phyloP scores from a whole-genome alignment of 2,113 vertebrate genomes.

The Edolisoma coerulescens region DNA sequence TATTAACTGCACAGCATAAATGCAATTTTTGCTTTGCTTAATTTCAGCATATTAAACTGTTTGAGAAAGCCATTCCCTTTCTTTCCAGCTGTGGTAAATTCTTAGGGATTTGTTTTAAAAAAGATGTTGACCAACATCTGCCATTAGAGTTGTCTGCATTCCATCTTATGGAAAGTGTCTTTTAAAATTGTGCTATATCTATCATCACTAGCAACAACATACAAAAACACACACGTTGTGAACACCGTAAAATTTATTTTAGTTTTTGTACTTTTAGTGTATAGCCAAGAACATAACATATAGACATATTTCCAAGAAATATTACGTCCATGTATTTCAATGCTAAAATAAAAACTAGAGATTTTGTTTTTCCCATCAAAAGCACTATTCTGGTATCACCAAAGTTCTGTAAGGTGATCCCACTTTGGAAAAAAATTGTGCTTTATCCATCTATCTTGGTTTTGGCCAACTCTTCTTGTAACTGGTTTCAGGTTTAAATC shows the following conservation, averaged over 20 bases:
- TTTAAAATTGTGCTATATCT: neutral
- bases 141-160: neutral
- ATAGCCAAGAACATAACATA: neutral
- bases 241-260: neutral
- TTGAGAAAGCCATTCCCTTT: neutral
- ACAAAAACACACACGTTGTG: neutral
- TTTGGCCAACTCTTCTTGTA: neutral
- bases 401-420: neutral
- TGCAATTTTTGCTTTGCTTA: neutral
- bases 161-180: neutral
- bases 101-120: neutral
- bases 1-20: neutral
- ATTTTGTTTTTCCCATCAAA: neutral
- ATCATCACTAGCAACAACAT: neutral
- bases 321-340: neutral
- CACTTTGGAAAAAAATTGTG: neutral
- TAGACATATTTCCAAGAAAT: neutral
- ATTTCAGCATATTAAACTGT: neutral
- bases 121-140: neutral
- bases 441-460: neutral
- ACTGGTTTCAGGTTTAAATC: slow-evolving; percentile 19
- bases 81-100: neutral
- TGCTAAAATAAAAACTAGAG: neutral
- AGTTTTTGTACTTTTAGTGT: neutral
- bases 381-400: neutral